Evolutionary conservation across 2,888 invertebrate species (phyloP).

Genomic region (Stenodema calcarata): DNA sequence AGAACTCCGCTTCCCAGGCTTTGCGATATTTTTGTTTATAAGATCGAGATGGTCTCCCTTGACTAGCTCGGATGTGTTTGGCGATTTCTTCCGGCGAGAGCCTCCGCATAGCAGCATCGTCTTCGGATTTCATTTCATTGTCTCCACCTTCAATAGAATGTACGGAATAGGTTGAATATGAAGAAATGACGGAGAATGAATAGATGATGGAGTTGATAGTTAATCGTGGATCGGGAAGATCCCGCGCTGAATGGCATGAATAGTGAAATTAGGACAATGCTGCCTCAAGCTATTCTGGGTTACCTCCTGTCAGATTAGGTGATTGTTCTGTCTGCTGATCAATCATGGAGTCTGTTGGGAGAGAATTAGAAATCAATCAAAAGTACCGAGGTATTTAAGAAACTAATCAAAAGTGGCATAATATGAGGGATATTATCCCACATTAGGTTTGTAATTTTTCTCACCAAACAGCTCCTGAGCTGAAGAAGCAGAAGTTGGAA

Average conservation of each 20-base stretch:
- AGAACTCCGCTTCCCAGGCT: not conserved
- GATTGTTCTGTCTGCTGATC: not conserved
- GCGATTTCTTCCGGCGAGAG: not conserved
- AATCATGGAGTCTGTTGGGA: not conserved
- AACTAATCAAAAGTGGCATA: not conserved
- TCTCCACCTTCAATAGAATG: not conserved
- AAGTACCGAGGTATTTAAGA: not conserved
- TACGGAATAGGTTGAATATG: too few relatives aligned
- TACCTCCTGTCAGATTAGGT: not conserved
- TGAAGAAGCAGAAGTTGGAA: not conserved
- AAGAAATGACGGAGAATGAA: too few relatives aligned
- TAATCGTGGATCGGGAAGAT: too few relatives aligned
- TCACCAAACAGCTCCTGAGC: not conserved
- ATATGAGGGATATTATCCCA: too few relatives aligned
- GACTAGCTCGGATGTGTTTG: not conserved
- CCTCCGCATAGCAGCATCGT: not conserved
- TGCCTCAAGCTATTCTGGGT: not conserved
- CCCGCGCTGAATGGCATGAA: too few relatives aligned
- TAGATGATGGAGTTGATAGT: too few relatives aligned
- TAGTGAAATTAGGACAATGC: too few relatives aligned
- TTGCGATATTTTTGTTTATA: not conserved
- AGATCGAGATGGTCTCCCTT: not conserved
- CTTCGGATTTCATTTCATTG: not conserved
- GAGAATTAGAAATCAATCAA: not conserved
- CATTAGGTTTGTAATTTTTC: not conserved